Evolutionary conservation across 2,888 invertebrate genomes (phyloP).

Genomic region (Gortyna flavago): DNA sequence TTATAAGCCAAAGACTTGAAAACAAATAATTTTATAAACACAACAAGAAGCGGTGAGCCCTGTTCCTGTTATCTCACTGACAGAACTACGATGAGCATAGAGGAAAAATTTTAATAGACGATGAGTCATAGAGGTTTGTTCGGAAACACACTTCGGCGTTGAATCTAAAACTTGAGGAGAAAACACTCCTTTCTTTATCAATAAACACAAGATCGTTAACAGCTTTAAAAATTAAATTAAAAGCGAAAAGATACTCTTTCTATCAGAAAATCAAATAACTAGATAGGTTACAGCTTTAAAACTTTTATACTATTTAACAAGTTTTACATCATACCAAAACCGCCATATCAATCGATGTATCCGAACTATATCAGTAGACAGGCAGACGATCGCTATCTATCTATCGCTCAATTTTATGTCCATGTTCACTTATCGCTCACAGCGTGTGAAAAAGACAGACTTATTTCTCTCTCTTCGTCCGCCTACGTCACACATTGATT

Average conservation of each 20-base stretch:
- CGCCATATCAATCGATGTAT: constrained; percentile 16
- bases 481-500: constrained; percentile 24
- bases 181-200: background rate
- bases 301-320: background rate
- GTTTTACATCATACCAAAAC: background rate
- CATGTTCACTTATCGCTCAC: no score
- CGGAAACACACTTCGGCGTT: constrained; percentile 20
- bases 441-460: constrained; percentile 18
- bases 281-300: background rate
- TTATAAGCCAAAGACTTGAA: background rate
- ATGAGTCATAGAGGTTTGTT: constrained; percentile 1
- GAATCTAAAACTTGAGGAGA: background rate
- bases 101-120: no score
- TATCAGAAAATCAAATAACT: background rate
- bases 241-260: background rate
- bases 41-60: background rate
- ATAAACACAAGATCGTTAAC: background rate
- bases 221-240: background rate
- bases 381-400: background rate
- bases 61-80: constrained; percentile 22
- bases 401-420: no score
- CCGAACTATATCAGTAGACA: constrained; percentile 17
- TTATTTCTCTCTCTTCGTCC: background rate
- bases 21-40: constrained; percentile 40
- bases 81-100: constrained; percentile 14